Evolutionary conservation across 1,140 invertebrate species (phyloP), one percentile per base, ranked within the genome.

Genomic region (Plectus sambesii): DNA sequence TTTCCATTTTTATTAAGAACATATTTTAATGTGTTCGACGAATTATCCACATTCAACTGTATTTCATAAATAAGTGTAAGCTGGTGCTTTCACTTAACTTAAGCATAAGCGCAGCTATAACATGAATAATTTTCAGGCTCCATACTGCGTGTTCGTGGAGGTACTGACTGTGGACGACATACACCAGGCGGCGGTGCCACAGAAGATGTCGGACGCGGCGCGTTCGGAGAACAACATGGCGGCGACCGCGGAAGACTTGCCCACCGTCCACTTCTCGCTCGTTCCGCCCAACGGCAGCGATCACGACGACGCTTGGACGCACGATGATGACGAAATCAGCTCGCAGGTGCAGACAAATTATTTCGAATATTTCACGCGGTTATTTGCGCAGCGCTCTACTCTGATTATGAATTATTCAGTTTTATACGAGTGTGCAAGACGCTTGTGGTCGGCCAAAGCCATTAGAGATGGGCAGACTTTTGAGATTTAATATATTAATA

Each of bases 61-160:
- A n/a, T n/a, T n/a, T n/a, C n/a, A n/a, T n/a, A n/a, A n/a, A n/a
- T n/a, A n/a, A n/a, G n/a, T n/a, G n/a, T n/a, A n/a, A n/a, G n/a
- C n/a, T n/a, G n/a, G n/a, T n/a, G 38, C 30, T 33, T 33, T 12
- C 17, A 24, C 40, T 26, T 22, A 6, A 22, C 26, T 48, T 24
- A 44, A 29, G n/a, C 24, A 9, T 47, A 8, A 12, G 30, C 17
- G 12, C 30, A 33, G 30, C 12, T 33, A 33, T 33, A 12, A n/a
- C 30, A 33, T 33, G 12, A 12, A 17, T 33, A 12, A 44, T 37
- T 73, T 71, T 24, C 69, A 87, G 82, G 88, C 92, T 36, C 93
- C 93, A 0, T 98, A 92, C 69, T 84, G 97, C 64, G 83, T 98
- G 60, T 98, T 96, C 71, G 83, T 94, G 25, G 93, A 98, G 75